Conservation (phyloP, 1,140 invertebrate genomes). For the Arctopsyche grandis region DNA sequence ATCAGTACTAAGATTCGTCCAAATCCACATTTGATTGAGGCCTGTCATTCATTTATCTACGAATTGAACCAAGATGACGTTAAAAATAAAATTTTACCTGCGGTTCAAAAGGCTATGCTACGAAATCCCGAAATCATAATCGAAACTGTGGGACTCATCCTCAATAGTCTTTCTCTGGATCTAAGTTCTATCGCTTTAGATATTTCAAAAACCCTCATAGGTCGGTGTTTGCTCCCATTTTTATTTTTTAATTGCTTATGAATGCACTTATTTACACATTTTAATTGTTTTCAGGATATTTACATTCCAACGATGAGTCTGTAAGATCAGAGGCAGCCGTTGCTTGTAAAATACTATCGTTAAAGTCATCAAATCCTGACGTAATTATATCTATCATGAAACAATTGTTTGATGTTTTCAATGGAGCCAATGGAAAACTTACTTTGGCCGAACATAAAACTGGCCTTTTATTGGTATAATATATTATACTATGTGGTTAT, state of each 20-base stretch:
- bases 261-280: not conserved
- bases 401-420: slow-evolving; percentile 83
- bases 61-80: slow-evolving; percentile 79
- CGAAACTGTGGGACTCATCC: slow-evolving; percentile 79
- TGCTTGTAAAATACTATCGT: slow-evolving; percentile 75
- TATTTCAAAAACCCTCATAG: slow-evolving; percentile 83
- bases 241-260: not conserved
- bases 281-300: slow-evolving; percentile 67
- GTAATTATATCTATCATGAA: slow-evolving; percentile 76
- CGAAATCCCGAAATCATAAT: slow-evolving; percentile 93
- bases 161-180: slow-evolving; percentile 78
- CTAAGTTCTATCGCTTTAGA: slow-evolving; percentile 83
- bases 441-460: slow-evolving; percentile 89
- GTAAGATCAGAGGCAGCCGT: slow-evolving; percentile 76
- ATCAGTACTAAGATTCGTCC: slow-evolving; percentile 84
- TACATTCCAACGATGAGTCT: slow-evolving; percentile 85
- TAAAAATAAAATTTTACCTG: slow-evolving; percentile 78
- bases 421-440: slow-evolving; percentile 92
- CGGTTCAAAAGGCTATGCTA: slow-evolving; percentile 92
- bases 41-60: slow-evolving; percentile 72
- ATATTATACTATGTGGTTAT: no score
- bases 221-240: slow-evolving; percentile 62
- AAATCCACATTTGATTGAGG: slow-evolving; percentile 72
- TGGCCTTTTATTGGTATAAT: slow-evolving; percentile 81
- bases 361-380: slow-evolving; percentile 76